phyloP scores from a whole-genome alignment of 2,888 invertebrate genomes.

The Chloroclystis v-ata region DNA sequence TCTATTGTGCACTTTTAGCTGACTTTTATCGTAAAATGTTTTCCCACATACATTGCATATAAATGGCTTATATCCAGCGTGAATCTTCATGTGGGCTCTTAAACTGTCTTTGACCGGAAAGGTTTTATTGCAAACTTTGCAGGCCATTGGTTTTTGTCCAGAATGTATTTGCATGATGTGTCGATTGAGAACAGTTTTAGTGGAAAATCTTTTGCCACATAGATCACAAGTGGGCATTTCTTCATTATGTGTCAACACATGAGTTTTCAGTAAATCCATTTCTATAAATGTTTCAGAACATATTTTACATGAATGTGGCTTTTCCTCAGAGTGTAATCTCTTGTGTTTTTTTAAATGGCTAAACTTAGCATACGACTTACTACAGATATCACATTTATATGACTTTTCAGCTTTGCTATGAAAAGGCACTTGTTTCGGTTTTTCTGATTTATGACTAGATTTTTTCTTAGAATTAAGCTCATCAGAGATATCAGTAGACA shows the following conservation, averaged over 20 bases:
- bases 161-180: conserved; percentile 2
- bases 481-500: no score
- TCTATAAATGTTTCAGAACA: background rate
- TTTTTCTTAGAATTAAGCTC: background rate
- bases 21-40: conserved; percentile 7
- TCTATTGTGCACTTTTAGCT: conserved; percentile 8
- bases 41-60: conserved; percentile 11
- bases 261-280: background rate
- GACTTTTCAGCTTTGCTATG: background rate
- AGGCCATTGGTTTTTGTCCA: conserved; percentile 1
- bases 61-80: conserved; percentile 1
- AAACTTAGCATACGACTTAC: background rate
- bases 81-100: conserved; percentile 3
- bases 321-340: background rate
- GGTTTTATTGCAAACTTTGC: conserved; percentile 3
- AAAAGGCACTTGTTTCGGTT: conserved; percentile 1
- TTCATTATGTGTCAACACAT: background rate
- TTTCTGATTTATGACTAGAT: background rate
- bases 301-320: background rate
- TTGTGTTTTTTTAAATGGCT: background rate
- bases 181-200: conserved; percentile 2
- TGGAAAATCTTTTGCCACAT: background rate
- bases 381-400: conserved; percentile 4
- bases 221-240: conserved; percentile 2
- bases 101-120: background rate